Base-by-base conservation (phyloP, 2,797 vertebrate species). In the Pteropus rufus region DNA sequence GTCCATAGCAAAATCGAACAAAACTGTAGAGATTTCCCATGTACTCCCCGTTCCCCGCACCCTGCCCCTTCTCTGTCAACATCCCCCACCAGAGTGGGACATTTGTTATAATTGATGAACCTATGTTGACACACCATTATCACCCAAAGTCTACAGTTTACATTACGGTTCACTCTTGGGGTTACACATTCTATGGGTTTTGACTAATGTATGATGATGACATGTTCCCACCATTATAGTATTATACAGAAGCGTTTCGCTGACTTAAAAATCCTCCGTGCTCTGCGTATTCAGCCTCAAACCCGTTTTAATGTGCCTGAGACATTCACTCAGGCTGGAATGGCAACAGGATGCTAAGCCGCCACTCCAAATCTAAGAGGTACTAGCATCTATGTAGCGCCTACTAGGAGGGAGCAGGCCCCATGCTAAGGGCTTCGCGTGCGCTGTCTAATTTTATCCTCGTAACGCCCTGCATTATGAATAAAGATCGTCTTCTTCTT, bases 301-400 rank as follows among this genome's bases (percentile, higher is more conserved):
- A 9, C 73, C 12, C 49, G 15, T 69, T 26, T 70, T 19, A 41
- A 39, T 18, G 11, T 6, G 23, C 31, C 60, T 62, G 29, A 15
- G 58, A 44, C 1, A 0, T n/a, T 12, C 3, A 19, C 41, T 41
- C 62, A 19, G 75, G 73, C 75, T 23, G 54, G 2, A 6, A 44
- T 7, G n/a, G 31, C 36, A 4, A 3, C 10, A 26, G 49, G 29
- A 44, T 19, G 3, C 9, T 3, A 8, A 56, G 26, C 34, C 7
- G 16, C 7, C 0, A 0, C 44, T 76, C 46, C 15, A 2, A 10
- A 2, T 3, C 19, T 7, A 15, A 31, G 10, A 1, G 18, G 3
- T 10, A 5, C 10, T 41, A 5, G 8, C 23, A 15, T 15, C 39
- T 36, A 16, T 0, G 26, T 16, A 2, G 56, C 15, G 29, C 49